Percentiles rank a stretch among this genome's conserved stretches.
Evolutionary conservation across 2,113 vertebrate genomes (phyloP).

Genomic region (Phycodurus eques): DNA sequence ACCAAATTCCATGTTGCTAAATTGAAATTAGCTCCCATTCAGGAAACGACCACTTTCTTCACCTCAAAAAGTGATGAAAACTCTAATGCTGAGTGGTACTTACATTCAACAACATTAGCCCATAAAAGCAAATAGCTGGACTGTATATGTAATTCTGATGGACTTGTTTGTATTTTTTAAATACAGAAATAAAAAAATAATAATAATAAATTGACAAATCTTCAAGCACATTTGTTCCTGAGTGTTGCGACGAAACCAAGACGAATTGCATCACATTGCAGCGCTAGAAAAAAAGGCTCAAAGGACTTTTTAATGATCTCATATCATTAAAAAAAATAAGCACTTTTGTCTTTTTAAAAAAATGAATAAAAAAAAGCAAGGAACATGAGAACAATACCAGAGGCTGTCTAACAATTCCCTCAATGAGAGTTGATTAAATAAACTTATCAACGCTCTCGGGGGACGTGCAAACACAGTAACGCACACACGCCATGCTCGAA

Average conservation of each 20-base stretch:
- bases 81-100: background rate
- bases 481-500: slow-evolving; percentile 19
- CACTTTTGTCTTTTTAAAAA: background rate
- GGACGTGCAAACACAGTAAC: slow-evolving; percentile 10
- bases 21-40: background rate
- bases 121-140: background rate
- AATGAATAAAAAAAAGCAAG: background rate
- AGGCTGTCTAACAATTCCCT: slow-evolving; percentile 19
- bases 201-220: slow-evolving; percentile 15
- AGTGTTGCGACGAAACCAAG: background rate
- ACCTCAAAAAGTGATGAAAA: background rate
- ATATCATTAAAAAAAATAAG: slow-evolving; percentile 17
- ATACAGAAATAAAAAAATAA: slow-evolving; percentile 24
- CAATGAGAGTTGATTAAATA: slow-evolving; percentile 25
- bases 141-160: slow-evolving; percentile 30
- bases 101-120: background rate
- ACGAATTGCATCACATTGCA: slow-evolving; percentile 18
- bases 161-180: slow-evolving; percentile 41
- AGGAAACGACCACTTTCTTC: background rate
- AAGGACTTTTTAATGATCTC: slow-evolving; percentile 17
- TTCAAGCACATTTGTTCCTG: slow-evolving; percentile 4
- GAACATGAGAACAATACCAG: slow-evolving; percentile 14
- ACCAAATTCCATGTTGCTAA: background rate
- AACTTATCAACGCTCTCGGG: slow-evolving; percentile 21
- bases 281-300: slow-evolving; percentile 12